Base-by-base conservation (phyloP, 2,113 vertebrate genomes). In the Ctenodactylus gundi region DNA sequence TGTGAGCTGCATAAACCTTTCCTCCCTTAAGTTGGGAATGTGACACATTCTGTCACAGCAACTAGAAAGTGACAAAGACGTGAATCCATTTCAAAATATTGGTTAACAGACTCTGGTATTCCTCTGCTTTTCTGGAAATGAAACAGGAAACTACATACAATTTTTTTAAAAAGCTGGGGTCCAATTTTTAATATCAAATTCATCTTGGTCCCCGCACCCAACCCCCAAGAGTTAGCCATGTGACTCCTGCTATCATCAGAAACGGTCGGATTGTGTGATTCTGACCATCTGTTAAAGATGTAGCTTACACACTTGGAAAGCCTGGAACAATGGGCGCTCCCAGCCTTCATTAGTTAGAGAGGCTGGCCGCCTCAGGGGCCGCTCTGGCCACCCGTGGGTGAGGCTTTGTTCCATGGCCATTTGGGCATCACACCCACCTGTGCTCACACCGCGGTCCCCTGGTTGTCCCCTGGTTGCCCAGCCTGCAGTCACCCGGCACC, bases 231-330 rank as follows among this genome's bases (percentile, higher is more conserved):
- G 77, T 97, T 94, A 95, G 87, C 81, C 90, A 85, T 51, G 58
- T 88, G 90, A 95, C 93, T 91, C 87, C 65, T 77, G 55, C 80
- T 95, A 85, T 73, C 65, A 62, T 95, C 70, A 20, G 31, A 96
- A 91, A 89, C 60, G 87, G 87, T 94, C 76, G 80, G 76, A 75
- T 85, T 23, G 46, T 97, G 96, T 90, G 93, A 87, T 95, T 65
- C 64, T 94, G 94, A 51, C 96, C 96, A 97, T 97, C 96, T 96
- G 96, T 90, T 70, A 85, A 29, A 84, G 77, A 75, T 70, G 70
- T 31, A 53, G 81, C 87, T 94, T 72, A n/a, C 73, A 87, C n/a
- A 39, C 39, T 92, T 20, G 41, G 87, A 44, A 95, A 88, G 92
- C 81, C 65, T 84, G 70, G 76, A 80, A 81, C 75, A 82, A 92